phyloP scores from a whole-genome alignment of 2,113 vertebrate species.

The Pantherophis guttatus region DNA sequence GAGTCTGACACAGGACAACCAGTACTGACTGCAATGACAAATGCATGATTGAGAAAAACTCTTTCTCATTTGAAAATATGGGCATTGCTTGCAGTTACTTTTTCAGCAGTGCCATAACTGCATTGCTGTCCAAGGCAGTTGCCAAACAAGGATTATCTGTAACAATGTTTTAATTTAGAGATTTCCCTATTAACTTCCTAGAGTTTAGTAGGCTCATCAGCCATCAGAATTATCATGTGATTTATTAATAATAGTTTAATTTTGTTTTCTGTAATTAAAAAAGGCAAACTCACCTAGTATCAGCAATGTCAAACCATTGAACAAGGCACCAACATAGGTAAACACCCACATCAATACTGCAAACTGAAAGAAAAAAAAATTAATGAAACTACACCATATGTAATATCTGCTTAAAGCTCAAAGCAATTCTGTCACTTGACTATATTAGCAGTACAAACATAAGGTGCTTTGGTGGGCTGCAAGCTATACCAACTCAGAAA shows the following conservation, averaged over 20 bases:
- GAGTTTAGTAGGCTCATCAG: neutral
- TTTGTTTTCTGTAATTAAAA: neutral
- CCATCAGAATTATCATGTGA: neutral
- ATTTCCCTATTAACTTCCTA: neutral
- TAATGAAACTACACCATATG: neutral
- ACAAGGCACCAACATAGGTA: slow-evolving; percentile 95
- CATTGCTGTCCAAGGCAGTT: neutral
- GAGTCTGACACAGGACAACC: neutral
- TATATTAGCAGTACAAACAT: neutral
- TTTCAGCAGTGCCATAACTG: neutral
- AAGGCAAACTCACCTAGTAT: slow-evolving; percentile 85
- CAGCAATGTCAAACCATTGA: slow-evolving; percentile 94
- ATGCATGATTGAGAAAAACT: neutral
- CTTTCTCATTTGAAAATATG: neutral
- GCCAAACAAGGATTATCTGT: neutral
- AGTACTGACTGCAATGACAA: neutral
- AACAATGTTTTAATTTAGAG: neutral
- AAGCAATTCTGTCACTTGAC: neutral
- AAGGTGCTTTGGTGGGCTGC: neutral
- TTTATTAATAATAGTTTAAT: neutral
- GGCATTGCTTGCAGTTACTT: neutral
- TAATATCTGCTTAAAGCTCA: neutral
- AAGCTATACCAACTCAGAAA: neutral
- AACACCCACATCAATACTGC: slow-evolving; percentile 96
- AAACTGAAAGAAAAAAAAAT: slow-evolving; percentile 73